phyloP scores from a whole-genome alignment of 2,888 invertebrate species.

The Antheraea yamamai region DNA sequence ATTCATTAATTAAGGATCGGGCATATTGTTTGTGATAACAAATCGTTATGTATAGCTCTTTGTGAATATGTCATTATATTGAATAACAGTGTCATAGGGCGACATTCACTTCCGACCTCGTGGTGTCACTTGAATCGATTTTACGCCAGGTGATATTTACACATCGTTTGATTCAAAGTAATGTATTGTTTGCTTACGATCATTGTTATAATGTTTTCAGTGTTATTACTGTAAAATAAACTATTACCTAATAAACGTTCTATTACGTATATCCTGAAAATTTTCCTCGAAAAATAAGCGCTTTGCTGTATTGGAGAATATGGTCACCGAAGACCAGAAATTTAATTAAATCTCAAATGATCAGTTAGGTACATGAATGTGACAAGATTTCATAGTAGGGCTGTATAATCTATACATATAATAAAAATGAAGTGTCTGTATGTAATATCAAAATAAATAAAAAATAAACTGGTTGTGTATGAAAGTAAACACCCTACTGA shows the following conservation, averaged over 20 bases:
- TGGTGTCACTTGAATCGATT: slow-evolving; percentile 1
- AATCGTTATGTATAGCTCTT: not conserved
- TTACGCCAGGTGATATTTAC: not conserved
- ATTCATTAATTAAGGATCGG: not conserved
- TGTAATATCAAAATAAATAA: too few relatives aligned
- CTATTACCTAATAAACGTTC: not conserved
- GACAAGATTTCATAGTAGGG: too few relatives aligned
- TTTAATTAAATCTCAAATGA: too few relatives aligned
- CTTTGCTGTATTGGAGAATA: too few relatives aligned
- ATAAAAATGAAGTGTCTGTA: too few relatives aligned
- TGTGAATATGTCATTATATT: slow-evolving; percentile 1
- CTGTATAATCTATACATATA: too few relatives aligned
- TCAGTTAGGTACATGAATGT: too few relatives aligned
- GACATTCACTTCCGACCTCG: slow-evolving; percentile 25
- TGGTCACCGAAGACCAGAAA: too few relatives aligned
- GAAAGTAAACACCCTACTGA: too few relatives aligned
- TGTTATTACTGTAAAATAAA: not conserved
- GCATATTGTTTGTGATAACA: not conserved
- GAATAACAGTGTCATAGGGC: not conserved
- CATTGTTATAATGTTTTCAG: not conserved
- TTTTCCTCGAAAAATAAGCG: not conserved
- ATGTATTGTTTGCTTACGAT: not conserved
- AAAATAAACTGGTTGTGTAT: too few relatives aligned
- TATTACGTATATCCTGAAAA: not conserved
- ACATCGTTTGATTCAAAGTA: not conserved